Evolutionary conservation across 23 tunicate species (phyloP), one percentile per base, ranked within the genome.

Genomic region (Halocynthia roretzi): DNA sequence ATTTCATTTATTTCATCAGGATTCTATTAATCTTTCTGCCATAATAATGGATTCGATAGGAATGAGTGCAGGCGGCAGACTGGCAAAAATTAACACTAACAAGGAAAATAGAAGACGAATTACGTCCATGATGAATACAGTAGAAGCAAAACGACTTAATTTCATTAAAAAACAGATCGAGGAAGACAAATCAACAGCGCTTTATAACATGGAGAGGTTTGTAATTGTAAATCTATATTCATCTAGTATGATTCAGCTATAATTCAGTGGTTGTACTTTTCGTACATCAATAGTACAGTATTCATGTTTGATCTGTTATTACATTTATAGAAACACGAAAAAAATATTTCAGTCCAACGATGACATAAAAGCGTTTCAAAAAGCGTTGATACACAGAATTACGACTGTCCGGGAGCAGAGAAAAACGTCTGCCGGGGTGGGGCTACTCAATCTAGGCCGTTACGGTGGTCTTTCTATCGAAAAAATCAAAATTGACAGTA

Each of bases 401-500:
- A 72, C 80, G 21, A 77, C 62, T 52, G 96, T 89, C 5, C 76
- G 76, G n/a, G 96, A 89, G 62, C 54, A 78, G 53, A 89, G 84
- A 68, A 87, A 77, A 62, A 2, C 61, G 0, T 8, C 77, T 6
- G 61, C 71, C 6, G 88, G 67, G 7, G 60, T 54, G 8, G 85
- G 88, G 17, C 66, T 84, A 8, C 17, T 75, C 8, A 89, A 89
- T 63, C 83, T 89, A 7, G 96, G 96, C 8, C 80, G 83, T 5
- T 89, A 89, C 60, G 96, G 96, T 8, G 96, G 96, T 10, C 88
- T 85, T 15, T 78, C 77, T n/a, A 78, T 89, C 12, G 88, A 89
- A 11, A 82, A 89, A 61, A 84, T 89, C 7, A 89, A 84, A 80
- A 75, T 84, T 15, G 87, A 89, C 50, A 83, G 87, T 68, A 76